Base-by-base conservation (phyloP, 2,888 invertebrate genomes). In the Aphodius sticticus region DNA sequence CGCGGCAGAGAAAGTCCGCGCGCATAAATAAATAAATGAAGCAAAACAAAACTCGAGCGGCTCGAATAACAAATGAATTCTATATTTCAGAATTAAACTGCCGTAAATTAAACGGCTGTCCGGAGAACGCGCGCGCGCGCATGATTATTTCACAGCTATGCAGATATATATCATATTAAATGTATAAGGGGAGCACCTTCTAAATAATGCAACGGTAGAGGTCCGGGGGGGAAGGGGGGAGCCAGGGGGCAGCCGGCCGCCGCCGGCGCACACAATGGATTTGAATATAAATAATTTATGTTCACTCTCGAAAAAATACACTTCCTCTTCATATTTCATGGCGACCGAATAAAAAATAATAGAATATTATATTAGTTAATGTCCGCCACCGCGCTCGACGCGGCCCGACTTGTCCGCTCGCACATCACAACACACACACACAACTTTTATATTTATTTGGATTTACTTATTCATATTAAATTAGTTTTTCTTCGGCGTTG, bases 351-450 rank as follows among this genome's bases (percentile, higher is more conserved):
- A 88, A 88, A 88, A 88, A 88, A 88, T 88, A 88, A 88, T 88
- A 89, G 89, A 89, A 89, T 89, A 89, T 88, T 89, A 89, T 89
- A 89, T 89, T 88, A 89, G 88, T 88, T 87, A 87, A 88, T 88
- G 85, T 87, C 86, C 86, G 86, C 85, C 85, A 81, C 82, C 82
- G 72, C 75, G 84, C 85, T 85, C 84, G 16, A 26, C 1, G 26
- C 26, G 26, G 26, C 3, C 2, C 1, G 26, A 26, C 26, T 26
- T 26, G 26, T 26, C 26, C 26, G 26, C 26, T 26, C 72, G 16
- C 53, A 71, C 71, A 84, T 83, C 84, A 83, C 76, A 83, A 80
- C 81, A 53, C 26, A 26, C 26, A 26, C 26, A 53, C 53, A 53
- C 53, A 85, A 85, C 86, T 87, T 88, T 88, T 87, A 88, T 88